Base-by-base conservation (phyloP, 2,888 invertebrate species). In the Agrotis puta region DNA sequence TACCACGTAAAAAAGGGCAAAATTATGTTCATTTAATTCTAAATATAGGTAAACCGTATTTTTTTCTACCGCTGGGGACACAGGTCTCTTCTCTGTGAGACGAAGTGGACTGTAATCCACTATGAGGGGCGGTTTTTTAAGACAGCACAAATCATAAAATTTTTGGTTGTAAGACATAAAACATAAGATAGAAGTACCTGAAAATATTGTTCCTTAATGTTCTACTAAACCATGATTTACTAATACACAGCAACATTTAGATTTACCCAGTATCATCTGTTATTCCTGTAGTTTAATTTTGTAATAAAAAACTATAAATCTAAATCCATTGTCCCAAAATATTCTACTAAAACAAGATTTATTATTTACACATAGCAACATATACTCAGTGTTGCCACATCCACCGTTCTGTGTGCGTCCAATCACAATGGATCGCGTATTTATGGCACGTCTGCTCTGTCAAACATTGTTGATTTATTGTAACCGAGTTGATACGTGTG, bases 381-480 rank as follows among this genome's bases (percentile, higher is more conserved):
- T 59, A 50, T 45, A 45, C 33, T 6, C 48, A 33, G 20, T 69
- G 56, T 58, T 83, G 56, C 64, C 81, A 70, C 59, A 83, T 83
- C 73, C 74, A 82, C 61, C 22, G 22, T 33, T n/a, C 24, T 39
- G 53, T 73, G 56, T 61, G 59, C 53, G 50, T 45, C 47, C 67
- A 79, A 84, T 85, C 84, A 84, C 77, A 79, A 85, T 69, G 79
- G 73, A 79, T 77, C 66, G 53, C 65, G 70, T 77, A 84, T 85
- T 77, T 84, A 85, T 74, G 68, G 71, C 84, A 85, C 86, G 84
- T 85, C 69, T 64, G 24, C 45, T 54, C 65, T 86, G 86, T 82
- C 85, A 82, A 84, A 84, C 85, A 79, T 62, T 77, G 71, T 76
- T 82, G 85, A 85, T 85, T 82, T 85, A 85, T 86, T 59, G 64